Evolutionary conservation across 2,113 vertebrate genomes (phyloP), one percentile per base, ranked within the genome.

Genomic region (Clinocottus analis): DNA sequence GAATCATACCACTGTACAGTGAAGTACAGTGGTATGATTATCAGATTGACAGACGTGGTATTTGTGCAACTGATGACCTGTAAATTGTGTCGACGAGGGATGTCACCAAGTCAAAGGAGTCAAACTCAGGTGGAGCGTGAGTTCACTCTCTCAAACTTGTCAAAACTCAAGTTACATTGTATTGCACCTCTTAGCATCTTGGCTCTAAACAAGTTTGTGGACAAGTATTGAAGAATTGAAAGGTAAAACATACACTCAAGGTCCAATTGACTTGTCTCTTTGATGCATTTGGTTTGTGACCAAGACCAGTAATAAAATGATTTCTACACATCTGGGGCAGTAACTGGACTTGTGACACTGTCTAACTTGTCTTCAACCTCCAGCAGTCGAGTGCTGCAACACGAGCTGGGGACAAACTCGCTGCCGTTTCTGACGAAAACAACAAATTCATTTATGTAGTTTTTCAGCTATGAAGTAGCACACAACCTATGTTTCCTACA

Each of bases 141-240:
- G 55, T 83, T 82, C 64, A 76, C 64, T 74, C 72, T 68, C 65
- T 70, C 55, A 58, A 56, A 27, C 10, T 27, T 27, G n/a, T 27
- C 13, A 60, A 65, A n/a, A 66, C 68, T 3, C 21, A 1, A 23
- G 23, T 62, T 66, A 77, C 31, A 14, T 43, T 70, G 41, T 29
- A 19, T 47, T 9, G 59, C 17, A 75, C 41, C 17, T 77, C 53
- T 56, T 59, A 35, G 58, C 10, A 5, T 73, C 1, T 41, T 56
- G 11, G 33, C 72, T 51, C 27, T 12, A 27, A 29, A 61, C 13
- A n/a, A 31, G 35, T 43, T 66, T 43, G 31, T 19, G 12, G 27
- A 69, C 2, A 16, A 43, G 41, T 37, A 67, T 64, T 10, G 35
- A 47, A 45, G 27, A 31, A 47, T 10, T 4, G 7, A 47, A 61